Percentiles rank a stretch among this genome's conserved stretches.
phyloP scores from a whole-genome alignment of 2,797 vertebrate species.

The Cirrhinus mrigala region DNA sequence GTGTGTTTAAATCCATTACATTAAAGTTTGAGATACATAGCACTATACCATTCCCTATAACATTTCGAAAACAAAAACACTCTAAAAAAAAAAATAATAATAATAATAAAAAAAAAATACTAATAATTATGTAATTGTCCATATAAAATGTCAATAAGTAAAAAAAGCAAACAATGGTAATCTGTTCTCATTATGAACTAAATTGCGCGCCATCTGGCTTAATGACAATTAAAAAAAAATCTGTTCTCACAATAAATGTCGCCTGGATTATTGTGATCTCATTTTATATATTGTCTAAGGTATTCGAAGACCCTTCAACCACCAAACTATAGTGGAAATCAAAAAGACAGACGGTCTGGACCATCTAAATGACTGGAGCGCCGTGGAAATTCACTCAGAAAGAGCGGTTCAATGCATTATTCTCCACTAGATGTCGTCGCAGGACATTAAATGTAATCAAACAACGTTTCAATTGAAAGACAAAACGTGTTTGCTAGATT shows the following conservation, averaged over 20 bases:
- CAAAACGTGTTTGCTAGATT: not conserved
- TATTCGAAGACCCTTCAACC: not conserved
- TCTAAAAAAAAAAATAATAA: no score
- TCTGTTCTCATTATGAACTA: not conserved
- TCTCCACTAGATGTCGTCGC: constrained; percentile 6
- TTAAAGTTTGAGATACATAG: not conserved
- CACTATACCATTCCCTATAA: no score
- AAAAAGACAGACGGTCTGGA: not conserved
- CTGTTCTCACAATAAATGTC: not conserved
- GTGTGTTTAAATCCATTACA: no score
- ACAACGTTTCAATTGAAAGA: not conserved
- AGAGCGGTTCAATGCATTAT: not conserved
- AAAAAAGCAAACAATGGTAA: no score
- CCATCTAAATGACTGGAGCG: not conserved
- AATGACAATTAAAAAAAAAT: not conserved
- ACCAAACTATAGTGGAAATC: not conserved
- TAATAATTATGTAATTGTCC: no score
- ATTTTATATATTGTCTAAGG: not conserved
- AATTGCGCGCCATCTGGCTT: not conserved
- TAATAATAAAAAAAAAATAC: no score
- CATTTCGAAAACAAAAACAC: not conserved
- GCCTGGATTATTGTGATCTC: not conserved
- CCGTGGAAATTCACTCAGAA: not conserved
- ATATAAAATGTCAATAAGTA: no score
- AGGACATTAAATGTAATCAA: constrained; percentile 5